phyloP scores from a whole-genome alignment of 2,888 invertebrate genomes.

The Cancer borealis region DNA sequence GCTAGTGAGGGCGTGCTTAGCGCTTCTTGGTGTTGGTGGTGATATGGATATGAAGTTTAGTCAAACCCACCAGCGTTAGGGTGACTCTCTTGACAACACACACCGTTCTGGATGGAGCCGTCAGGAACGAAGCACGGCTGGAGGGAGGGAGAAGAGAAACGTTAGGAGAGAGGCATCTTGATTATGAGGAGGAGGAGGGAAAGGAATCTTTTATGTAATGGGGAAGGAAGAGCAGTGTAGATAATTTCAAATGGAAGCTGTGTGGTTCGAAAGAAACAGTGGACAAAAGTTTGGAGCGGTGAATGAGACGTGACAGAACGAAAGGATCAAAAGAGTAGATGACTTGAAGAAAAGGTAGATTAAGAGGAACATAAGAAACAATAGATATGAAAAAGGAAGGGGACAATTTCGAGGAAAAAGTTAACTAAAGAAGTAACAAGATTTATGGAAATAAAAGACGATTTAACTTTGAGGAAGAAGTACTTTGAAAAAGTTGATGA shows the following conservation, averaged over 20 bases:
- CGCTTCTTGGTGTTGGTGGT: not conserved
- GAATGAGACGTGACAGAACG: too few species aligned
- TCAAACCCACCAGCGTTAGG: slow-evolving; percentile 66
- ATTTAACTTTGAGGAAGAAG: too few species aligned
- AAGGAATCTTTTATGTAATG: not conserved
- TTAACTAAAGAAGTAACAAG: too few species aligned
- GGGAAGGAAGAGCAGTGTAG: not conserved
- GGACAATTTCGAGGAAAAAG: not conserved
- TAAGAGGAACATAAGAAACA: too few species aligned
- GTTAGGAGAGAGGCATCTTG: not conserved
- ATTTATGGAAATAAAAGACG: too few species aligned
- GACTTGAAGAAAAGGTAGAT: too few species aligned
- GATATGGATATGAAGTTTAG: not conserved
- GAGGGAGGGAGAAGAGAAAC: not conserved
- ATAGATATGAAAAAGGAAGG: not conserved
- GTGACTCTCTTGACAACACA: slow-evolving; percentile 75
- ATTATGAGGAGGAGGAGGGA: not conserved
- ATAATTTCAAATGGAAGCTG: too few species aligned
- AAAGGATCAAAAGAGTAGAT: too few species aligned
- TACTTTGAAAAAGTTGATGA: too few species aligned
- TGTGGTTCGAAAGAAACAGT: too few species aligned
- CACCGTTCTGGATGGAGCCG: slow-evolving; percentile 69
- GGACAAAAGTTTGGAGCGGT: too few species aligned
- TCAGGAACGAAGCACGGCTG: slow-evolving; percentile 76
- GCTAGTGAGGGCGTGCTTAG: not conserved